phyloP scores from a whole-genome alignment of 2,888 invertebrate genomes.

The Yponomeuta evonymella region DNA sequence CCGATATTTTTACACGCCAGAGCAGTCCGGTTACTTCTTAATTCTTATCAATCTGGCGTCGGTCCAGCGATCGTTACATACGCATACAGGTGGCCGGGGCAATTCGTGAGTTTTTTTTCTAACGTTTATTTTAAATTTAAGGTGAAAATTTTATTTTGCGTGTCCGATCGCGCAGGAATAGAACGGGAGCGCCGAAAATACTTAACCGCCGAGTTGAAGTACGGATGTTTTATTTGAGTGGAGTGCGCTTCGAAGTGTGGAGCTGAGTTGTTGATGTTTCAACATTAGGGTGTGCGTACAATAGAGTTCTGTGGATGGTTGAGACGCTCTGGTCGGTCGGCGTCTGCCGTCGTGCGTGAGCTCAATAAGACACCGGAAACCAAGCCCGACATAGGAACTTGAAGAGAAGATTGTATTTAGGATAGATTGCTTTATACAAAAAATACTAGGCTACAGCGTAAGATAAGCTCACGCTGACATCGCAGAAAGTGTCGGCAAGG shows the following conservation, averaged over 20 bases:
- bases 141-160: slow-evolving; percentile 48
- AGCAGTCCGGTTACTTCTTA: slow-evolving; percentile 17
- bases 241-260: not conserved
- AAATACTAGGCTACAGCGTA: no score
- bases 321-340: no score
- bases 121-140: slow-evolving; percentile 44
- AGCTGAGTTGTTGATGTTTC: no score
- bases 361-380: no score
- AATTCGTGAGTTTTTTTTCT: slow-evolving; percentile 41
- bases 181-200: slow-evolving; percentile 63
- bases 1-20: not conserved
- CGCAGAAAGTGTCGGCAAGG: no score
- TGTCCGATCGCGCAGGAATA: slow-evolving; percentile 50
- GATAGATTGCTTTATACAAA: no score
- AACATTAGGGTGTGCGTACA: no score
- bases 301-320: no score
- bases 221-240: slow-evolving; percentile 11
- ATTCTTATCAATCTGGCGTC: slow-evolving; percentile 45
- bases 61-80: slow-evolving; percentile 37
- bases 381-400: no score
- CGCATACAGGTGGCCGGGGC: slow-evolving; percentile 44
- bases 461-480: no score
- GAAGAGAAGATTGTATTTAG: no score
- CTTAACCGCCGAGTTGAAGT: slow-evolving; percentile 31
- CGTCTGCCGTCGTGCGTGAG: no score